Conservation (phyloP, 2,888 invertebrate genomes). For the Theodoxus fluviatilis region DNA sequence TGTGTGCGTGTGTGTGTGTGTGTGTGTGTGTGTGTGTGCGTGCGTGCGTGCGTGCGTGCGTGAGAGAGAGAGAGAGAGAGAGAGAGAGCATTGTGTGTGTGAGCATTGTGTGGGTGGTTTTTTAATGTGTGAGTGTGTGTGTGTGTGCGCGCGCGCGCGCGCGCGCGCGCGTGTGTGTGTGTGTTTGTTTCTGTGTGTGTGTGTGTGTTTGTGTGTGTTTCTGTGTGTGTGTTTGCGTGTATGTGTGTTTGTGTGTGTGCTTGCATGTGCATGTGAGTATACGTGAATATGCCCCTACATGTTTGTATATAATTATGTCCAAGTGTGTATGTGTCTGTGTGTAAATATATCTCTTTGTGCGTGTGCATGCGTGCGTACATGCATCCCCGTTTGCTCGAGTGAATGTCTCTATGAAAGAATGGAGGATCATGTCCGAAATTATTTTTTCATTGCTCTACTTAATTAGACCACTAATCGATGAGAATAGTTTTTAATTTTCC, state of each 20-base stretch:
- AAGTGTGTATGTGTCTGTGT: background rate
- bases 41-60: background rate
- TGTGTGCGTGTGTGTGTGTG: constrained; percentile 14
- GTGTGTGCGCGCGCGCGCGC: background rate
- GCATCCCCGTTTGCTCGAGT: no score
- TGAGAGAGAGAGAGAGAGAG: constrained; percentile 13
- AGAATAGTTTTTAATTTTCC: no score
- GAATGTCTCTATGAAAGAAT: no score
- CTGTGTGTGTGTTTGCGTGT: constrained; percentile 8
- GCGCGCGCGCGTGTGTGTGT: background rate
- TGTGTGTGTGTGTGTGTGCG: constrained; percentile 14
- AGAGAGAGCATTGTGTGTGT: background rate
- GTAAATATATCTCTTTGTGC: background rate
- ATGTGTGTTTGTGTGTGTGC: background rate
- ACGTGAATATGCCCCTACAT: background rate
- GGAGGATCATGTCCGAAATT: no score
- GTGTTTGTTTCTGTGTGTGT: background rate
- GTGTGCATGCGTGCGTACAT: background rate
- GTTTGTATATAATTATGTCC: background rate
- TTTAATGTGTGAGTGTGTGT: background rate
- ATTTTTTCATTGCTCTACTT: no score
- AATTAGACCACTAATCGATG: no score
- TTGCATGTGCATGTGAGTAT: background rate
- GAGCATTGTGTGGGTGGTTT: no score
- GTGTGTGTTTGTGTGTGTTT: background rate